Evolutionary conservation across 2,797 vertebrate species (phyloP).

Genomic region (Paramormyrops hopkinsi): DNA sequence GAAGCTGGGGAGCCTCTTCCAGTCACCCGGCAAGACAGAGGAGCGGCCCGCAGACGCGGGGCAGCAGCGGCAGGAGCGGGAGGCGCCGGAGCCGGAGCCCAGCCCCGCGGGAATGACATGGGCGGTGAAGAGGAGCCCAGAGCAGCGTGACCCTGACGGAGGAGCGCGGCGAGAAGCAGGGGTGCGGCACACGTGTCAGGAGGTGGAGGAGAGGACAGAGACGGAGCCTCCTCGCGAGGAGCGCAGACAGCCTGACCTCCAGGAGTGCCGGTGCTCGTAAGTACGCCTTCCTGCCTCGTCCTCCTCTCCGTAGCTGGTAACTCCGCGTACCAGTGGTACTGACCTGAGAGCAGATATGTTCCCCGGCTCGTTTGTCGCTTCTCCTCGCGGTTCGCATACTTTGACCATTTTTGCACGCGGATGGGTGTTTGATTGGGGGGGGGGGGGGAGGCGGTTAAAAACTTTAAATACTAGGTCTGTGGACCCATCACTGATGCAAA

Average conservation of each 20-base stretch:
- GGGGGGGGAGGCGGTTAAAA: background rate
- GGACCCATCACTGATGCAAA: background rate
- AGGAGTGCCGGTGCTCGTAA: conserved; percentile 27
- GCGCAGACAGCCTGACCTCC: background rate
- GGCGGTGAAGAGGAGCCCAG: conserved; percentile 19
- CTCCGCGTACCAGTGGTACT: too few species aligned
- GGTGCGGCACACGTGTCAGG: background rate
- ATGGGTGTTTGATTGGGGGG: background rate
- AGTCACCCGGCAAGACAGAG: conserved; percentile 36
- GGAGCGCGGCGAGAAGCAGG: background rate
- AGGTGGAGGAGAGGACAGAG: background rate
- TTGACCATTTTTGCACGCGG: background rate
- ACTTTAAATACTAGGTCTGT: background rate
- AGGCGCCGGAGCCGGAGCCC: background rate
- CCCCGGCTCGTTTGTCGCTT: background rate
- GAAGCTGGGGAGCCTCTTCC: conserved; percentile 44
- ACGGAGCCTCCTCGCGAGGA: background rate
- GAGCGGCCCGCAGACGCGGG: background rate
- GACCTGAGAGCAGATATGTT: background rate
- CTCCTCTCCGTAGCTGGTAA: background rate
- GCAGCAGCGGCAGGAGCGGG: background rate
- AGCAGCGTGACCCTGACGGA: conserved; percentile 15
- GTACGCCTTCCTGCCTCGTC: conserved; percentile 1
- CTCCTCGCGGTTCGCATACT: background rate
- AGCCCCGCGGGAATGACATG: conserved; percentile 14